Evolutionary conservation across 1,140 invertebrate genomes (phyloP).

Genomic region (Dendrolimus punctatus): DNA sequence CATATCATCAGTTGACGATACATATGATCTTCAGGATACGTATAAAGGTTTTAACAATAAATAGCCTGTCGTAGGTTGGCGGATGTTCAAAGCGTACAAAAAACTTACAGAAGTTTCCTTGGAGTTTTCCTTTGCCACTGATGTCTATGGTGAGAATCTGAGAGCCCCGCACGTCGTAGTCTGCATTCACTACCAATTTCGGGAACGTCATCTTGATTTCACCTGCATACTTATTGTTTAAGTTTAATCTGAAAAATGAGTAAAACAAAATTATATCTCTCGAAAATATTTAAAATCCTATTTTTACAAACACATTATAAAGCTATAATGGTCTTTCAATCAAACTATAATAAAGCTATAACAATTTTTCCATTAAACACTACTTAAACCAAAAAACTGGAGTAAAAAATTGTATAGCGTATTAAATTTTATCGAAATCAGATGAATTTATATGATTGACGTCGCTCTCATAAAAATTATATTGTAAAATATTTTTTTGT

Average conservation of each 20-base stretch:
- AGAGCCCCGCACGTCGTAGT: constrained; percentile 79
- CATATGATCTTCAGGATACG: no score
- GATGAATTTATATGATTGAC: no score
- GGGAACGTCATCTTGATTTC: constrained; percentile 75
- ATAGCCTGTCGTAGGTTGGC: background rate
- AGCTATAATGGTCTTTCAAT: background rate
- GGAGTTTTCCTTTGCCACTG: constrained; percentile 76
- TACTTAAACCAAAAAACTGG: no score
- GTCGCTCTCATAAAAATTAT: no score
- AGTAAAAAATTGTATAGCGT: no score
- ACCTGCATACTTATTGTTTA: constrained; percentile 74
- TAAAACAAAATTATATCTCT: constrained; percentile 1
- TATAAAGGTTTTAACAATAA: background rate
- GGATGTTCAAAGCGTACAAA: background rate
- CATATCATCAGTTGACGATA: no score
- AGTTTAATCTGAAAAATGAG: constrained; percentile 69
- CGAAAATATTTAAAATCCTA: background rate
- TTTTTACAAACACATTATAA: background rate
- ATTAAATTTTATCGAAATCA: no score
- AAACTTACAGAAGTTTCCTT: constrained; percentile 81
- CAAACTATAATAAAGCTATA: no score
- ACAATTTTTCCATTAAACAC: no score
- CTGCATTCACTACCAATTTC: constrained; percentile 72
- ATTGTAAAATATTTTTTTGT: no score
- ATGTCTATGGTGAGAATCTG: constrained; percentile 77